These are phyloP conservation scores for Globicephala melas DNA, from an alignment of 2,113 vertebrate species.

Conservation along the genomic window DNA sequence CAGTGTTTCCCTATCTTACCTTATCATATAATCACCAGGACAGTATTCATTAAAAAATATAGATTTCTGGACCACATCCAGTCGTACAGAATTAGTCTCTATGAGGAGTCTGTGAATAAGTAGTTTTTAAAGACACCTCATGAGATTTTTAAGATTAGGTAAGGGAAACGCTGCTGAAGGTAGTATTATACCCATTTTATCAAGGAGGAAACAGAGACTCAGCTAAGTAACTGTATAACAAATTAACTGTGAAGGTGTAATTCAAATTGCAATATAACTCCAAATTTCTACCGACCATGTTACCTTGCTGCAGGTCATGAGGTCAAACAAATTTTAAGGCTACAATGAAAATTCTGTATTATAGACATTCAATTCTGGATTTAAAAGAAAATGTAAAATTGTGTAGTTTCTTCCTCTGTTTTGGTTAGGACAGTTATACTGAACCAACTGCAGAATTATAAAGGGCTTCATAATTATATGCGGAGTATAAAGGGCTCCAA, in stretches of 20 bases:
- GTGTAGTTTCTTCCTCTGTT: background rate
- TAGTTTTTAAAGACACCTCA: background rate
- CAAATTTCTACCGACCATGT: background rate
- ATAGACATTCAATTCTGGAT: background rate
- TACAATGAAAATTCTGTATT: background rate
- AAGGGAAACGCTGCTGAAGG: background rate
- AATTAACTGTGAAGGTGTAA: background rate
- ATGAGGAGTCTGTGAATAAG: background rate
- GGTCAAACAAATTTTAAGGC: background rate
- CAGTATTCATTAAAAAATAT: background rate
- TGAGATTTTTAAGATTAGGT: background rate
- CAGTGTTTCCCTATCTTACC: background rate
- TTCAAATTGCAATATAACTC: background rate
- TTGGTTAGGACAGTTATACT: background rate
- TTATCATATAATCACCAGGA: background rate
- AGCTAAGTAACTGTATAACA: background rate
- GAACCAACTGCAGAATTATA: background rate
- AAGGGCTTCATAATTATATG: background rate
- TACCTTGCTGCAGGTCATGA: background rate
- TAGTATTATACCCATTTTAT: background rate
- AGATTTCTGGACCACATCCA: background rate
- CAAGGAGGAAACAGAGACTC: background rate
- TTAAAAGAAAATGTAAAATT: background rate
- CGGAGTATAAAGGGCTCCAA: background rate
- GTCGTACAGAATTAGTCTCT: background rate